phyloP scores from a whole-genome alignment of 2,797 vertebrate genomes.

The Pempheris klunzingeri region DNA sequence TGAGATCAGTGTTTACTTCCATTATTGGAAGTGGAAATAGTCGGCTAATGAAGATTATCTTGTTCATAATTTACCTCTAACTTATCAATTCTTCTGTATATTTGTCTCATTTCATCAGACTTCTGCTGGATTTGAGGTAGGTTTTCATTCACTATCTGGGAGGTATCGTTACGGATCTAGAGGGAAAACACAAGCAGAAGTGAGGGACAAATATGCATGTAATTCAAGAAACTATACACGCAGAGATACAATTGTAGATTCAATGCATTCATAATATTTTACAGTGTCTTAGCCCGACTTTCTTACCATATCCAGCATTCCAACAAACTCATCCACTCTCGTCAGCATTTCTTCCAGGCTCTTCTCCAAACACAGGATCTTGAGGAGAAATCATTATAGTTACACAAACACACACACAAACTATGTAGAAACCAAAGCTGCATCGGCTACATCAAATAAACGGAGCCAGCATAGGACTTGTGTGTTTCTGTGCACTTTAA shows the following conservation, averaged over 20 bases:
- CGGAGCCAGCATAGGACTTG: neutral
- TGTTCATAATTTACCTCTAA: constrained; percentile 87
- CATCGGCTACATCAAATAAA: neutral
- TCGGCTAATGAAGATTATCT: neutral
- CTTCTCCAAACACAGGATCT: constrained; percentile 91
- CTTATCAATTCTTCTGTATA: constrained; percentile 93
- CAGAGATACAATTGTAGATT: neutral
- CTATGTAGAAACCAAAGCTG: neutral
- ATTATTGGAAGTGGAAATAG: neutral
- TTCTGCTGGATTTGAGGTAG: constrained; percentile 92
- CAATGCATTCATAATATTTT: neutral
- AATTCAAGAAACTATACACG: constrained; percentile 2
- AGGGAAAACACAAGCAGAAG: constrained; percentile 9
- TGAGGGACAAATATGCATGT: neutral
- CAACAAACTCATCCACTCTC: constrained; percentile 96
- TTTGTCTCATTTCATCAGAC: constrained; percentile 91
- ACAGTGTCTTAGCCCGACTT: neutral
- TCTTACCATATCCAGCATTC: constrained; percentile 95
- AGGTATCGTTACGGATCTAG: constrained; percentile 91
- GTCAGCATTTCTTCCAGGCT: constrained; percentile 94
- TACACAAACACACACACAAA: neutral
- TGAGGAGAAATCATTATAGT: constrained; percentile 35
- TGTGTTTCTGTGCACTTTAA: neutral
- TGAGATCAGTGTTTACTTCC: neutral
- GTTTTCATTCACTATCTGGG: constrained; percentile 92